Evolutionary conservation across 2,888 invertebrate genomes (phyloP), one percentile per base, ranked within the genome.

Genomic region (Noctua fimbriata): DNA sequence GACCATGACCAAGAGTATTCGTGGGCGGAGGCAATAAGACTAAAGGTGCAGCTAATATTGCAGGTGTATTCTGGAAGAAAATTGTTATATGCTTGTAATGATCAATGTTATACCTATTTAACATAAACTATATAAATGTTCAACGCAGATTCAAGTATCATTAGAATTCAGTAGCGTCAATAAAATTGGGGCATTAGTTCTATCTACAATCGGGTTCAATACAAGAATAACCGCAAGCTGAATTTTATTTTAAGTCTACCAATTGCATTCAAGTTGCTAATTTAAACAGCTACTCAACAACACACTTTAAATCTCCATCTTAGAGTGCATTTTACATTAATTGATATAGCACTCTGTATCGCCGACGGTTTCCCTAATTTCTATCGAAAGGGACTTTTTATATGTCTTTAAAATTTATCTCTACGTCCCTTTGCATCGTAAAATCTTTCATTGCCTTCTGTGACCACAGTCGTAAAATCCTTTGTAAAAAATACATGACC

Each of bases 381-480:
- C 76, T 81, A 83, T 86, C 79, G 73, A 82, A 81, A 84, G 86
- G 86, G 82, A 80, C 81, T 73, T 87, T 89, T 88, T 85, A 86
- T 84, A 84, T 78, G 79, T 79, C 79, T 84, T 79, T 82, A 76
- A 87, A 86, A 88, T 89, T 85, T 88, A 88, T 88, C 82, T 82
- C 76, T 77, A 72, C 79, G 75, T 80, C 83, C 87, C 86, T 89
- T 80, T 44, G 77, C 69, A 75, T 85, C 94, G 91, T 94, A 92
- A 94, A 94, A 90, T 90, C 83, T 91, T 92, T 93, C 91, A 92
- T 92, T 90, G 90, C 90, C 82, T 88, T 87, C 88, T 86, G 87
- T 84, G 87, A 85, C 88, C 87, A 69, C 76, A 80, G 79, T 91
- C 89, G 90, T 94, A 92, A 94, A 94, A 89, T 89, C 90, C 86